Conservation (phyloP, 2,888 invertebrate species). For the Standfussiana lucernea region DNA sequence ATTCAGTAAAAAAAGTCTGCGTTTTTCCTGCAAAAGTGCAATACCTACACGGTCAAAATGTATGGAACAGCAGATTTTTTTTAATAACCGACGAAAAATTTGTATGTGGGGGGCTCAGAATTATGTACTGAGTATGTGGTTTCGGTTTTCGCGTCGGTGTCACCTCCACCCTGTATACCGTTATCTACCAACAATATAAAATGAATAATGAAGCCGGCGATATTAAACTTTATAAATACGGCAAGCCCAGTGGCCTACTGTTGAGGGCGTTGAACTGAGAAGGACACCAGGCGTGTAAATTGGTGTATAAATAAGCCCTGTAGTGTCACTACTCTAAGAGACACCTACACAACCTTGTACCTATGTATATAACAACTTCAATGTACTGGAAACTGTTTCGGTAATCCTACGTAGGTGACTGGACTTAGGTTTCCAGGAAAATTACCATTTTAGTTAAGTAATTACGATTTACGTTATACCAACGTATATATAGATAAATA, state of each 20-base stretch:
- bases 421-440: background rate
- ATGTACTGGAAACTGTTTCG: background rate
- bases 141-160: too few species aligned
- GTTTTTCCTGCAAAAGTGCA: too few species aligned
- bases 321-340: conserved; percentile 6
- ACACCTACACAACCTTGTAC: background rate
- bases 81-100: too few species aligned
- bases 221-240: conserved; percentile 41
- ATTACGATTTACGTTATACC: too few species aligned
- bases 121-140: too few species aligned
- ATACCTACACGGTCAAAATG: too few species aligned
- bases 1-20: too few species aligned
- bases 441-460: background rate
- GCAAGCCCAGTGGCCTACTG: conserved; percentile 6
- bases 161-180: too few species aligned
- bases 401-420: background rate
- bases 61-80: too few species aligned
- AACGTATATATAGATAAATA: background rate
- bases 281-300: conserved; percentile 47
- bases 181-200: conserved; percentile 11
- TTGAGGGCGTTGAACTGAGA: conserved; percentile 10
- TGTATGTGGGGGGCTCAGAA: too few species aligned
- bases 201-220: conserved; percentile 39
- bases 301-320: conserved; percentile 33
- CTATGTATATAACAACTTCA: background rate